phyloP scores from a whole-genome alignment of 2,113 vertebrate genomes.

The Chitala chitala region DNA sequence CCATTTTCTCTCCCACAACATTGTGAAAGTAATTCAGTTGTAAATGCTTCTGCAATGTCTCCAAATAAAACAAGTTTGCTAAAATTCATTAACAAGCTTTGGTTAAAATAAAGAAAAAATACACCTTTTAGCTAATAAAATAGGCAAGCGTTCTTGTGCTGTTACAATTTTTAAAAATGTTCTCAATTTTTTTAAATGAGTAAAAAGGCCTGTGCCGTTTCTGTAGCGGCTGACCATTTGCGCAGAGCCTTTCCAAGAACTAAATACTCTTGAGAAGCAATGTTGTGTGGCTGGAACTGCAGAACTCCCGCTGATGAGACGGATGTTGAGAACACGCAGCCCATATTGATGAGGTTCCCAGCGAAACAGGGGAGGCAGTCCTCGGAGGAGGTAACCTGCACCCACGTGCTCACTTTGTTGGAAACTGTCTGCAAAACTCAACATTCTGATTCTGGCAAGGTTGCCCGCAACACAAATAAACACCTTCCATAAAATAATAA shows the following conservation, averaged over 20 bases:
- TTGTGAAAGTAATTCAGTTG: no score
- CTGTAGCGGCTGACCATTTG: conserved; percentile 7
- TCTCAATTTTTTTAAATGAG: no score
- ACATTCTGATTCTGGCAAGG: conserved; percentile 1
- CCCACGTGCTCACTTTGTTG: conserved; percentile 11
- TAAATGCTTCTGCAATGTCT: no score
- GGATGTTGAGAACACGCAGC: conserved; percentile 13
- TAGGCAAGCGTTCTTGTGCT: no score
- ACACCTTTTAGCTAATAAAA: no score
- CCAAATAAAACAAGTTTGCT: no score
- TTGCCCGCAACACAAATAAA: conserved; percentile 7
- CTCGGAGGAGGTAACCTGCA: conserved; percentile 13
- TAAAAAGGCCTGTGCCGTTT: background rate
- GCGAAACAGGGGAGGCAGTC: background rate
- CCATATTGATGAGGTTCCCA: conserved; percentile 14
- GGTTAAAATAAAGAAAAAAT: no score
- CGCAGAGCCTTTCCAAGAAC: conserved; percentile 2
- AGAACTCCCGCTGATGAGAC: background rate
- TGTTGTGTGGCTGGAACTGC: conserved; percentile 6
- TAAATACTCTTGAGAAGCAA: conserved; percentile 15
- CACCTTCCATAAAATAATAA: background rate
- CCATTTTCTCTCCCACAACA: background rate
- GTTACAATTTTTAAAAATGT: no score
- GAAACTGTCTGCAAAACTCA: conserved; percentile 10
- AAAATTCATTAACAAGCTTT: no score